Conservation (phyloP, 2,888 invertebrate genomes). For the Halictus quadricinctus region DNA sequence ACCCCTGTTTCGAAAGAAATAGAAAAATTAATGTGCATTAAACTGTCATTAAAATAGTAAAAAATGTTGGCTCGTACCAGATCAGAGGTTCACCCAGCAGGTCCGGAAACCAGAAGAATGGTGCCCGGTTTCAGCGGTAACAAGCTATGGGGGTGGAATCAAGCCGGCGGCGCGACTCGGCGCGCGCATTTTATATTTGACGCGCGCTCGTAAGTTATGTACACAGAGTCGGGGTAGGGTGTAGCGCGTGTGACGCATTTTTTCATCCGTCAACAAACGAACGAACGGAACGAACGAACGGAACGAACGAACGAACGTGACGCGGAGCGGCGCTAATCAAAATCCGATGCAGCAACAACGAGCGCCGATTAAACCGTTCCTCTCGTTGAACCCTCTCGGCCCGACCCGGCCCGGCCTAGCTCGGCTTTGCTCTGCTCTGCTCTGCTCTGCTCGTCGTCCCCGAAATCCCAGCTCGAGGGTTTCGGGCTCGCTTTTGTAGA, state of each 20-base stretch:
- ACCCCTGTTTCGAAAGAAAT: neutral
- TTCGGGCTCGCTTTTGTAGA: conserved; percentile 39
- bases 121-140: neutral
- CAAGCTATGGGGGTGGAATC: neutral
- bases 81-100: neutral
- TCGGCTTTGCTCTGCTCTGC: neutral
- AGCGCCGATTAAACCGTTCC: conserved; percentile 65
- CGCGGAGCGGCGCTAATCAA: conserved; percentile 64
- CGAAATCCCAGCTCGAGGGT: conserved; percentile 40
- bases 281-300: neutral
- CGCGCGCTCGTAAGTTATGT: conserved; percentile 45
- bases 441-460: conserved; percentile 12
- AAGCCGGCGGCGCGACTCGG: neutral
- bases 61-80: neutral
- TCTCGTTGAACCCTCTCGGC: conserved; percentile 47
- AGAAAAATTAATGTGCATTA: neutral
- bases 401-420: neutral
- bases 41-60: neutral
- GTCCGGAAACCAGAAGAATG: neutral
- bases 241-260: conserved; percentile 52
- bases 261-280: conserved; percentile 64
- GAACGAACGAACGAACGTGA: conserved; percentile 60
- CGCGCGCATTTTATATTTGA: conserved; percentile 16
- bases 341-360: conserved; percentile 69
- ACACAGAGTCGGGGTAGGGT: conserved; percentile 1